Conservation (phyloP, 2,888 invertebrate genomes). For the Phyllotreta cruciferae region DNA sequence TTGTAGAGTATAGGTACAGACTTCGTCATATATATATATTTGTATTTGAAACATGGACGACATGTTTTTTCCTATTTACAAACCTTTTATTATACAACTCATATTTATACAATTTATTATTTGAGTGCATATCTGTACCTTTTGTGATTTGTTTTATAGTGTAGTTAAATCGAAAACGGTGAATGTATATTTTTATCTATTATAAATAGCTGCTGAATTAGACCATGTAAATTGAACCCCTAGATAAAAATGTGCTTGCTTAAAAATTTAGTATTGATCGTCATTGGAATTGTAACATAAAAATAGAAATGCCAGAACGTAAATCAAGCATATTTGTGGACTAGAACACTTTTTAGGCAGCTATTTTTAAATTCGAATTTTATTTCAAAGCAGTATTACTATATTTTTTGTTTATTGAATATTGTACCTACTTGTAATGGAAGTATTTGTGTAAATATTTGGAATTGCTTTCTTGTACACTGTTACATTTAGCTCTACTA, state of each 20-base stretch:
- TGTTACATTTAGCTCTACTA: conserved; percentile 5
- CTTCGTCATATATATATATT: conserved; percentile 56
- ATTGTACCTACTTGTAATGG: no score
- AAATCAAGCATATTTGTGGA: no score
- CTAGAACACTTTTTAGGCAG: no score
- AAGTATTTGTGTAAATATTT: no score
- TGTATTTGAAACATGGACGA: conserved; percentile 43
- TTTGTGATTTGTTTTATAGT: conserved; percentile 37
- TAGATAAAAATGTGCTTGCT: neutral
- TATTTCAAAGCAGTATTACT: no score
- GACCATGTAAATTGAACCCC: neutral
- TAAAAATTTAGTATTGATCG: neutral
- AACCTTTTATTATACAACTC: conserved; percentile 46
- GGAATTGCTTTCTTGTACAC: no score
- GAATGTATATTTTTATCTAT: neutral
- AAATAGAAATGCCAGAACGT: neutral
- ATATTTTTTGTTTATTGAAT: no score
- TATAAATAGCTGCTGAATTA: neutral
- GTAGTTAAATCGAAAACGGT: conserved; percentile 10
- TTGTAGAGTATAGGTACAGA: conserved; percentile 46
- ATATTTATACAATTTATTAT: conserved; percentile 57
- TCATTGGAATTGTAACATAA: neutral
- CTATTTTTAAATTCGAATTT: no score
- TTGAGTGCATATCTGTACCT: conserved; percentile 57
- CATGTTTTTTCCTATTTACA: conserved; percentile 52